These are phyloP conservation scores for Hyphantria cunea DNA, from an alignment of 1,140 invertebrate species.

Conservation along the genomic window DNA sequence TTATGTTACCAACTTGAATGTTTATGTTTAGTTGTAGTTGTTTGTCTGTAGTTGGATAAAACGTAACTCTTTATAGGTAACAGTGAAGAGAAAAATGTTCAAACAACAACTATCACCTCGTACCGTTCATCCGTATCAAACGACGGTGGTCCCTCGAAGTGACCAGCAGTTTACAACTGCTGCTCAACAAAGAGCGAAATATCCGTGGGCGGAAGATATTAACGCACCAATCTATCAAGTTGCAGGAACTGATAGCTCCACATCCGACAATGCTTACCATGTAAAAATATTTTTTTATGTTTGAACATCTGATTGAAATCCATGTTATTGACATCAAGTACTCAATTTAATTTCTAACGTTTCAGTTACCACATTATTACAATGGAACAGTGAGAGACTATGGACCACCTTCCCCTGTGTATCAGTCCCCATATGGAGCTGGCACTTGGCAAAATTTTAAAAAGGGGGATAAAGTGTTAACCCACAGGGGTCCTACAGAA, in stretches of 20 bases:
- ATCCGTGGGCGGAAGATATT: slow-evolving; percentile 75
- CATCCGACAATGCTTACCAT: slow-evolving; percentile 73
- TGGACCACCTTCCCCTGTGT: slow-evolving; percentile 71
- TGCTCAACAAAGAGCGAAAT: slow-evolving; percentile 73
- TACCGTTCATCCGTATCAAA: slow-evolving; percentile 78
- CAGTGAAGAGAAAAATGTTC: slow-evolving; percentile 59
- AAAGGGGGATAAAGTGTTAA: slow-evolving; percentile 50
- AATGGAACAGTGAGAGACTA: slow-evolving; percentile 58
- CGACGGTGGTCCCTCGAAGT: slow-evolving; percentile 72
- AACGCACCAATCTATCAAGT: slow-evolving; percentile 67
- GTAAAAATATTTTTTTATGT: slow-evolving; percentile 39
- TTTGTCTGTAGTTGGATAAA: not conserved
- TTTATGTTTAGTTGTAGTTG: slow-evolving; percentile 12
- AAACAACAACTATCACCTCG: slow-evolving; percentile 76
- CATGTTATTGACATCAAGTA: not conserved
- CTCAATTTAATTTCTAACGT: not conserved
- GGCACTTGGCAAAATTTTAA: slow-evolving; percentile 61
- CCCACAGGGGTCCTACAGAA: slow-evolving; percentile 41
- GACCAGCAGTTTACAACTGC: slow-evolving; percentile 72
- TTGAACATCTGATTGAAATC: too few relatives aligned
- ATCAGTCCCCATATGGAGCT: slow-evolving; percentile 70
- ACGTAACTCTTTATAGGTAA: slow-evolving; percentile 28
- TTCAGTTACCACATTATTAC: slow-evolving; percentile 71
- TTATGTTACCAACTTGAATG: not conserved
- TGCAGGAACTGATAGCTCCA: slow-evolving; percentile 73